Evolutionary conservation across 2,888 invertebrate genomes (phyloP), one percentile per base, ranked within the genome.

Genomic region (Oligia fasciuncula): DNA sequence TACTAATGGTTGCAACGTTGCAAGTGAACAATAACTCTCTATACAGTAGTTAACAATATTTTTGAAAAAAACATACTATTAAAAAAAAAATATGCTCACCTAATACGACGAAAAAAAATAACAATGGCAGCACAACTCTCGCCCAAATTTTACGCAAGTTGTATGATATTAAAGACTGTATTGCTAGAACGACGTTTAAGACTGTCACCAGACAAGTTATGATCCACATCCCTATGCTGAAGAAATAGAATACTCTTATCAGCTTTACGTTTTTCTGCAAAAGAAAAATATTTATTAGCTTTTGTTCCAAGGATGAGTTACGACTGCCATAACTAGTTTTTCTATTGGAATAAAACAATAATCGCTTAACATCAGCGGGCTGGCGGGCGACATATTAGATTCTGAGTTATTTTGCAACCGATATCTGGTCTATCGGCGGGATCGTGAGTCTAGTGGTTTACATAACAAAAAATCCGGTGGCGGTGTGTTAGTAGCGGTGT

Each of bases 221-320:
- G 19, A 81, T 13, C 60, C 70, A 83, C 60, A 81, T 40, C 40
- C 23, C 81, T 2, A 81, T 71, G 14, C 62, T 77, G 4, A 60
- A 0, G 54, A 62, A 23, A 40, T 83, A 81, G 60, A 62, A 83
- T 29, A 49, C 54, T 57, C 70, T 46, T 6, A 81, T 35, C 54
- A 62, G 29, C 54, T 46, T 62, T 29, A 57, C 19, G 40, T 83
- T 77, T 83, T 81, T 81, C 81, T 81, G 83, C n/a, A 66, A 79
- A 65, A 76, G 0, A 82, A 63, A 29, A 6, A 17, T n/a, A 14
- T 35, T 17, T 35, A 29, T 51, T 40, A 43, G 4, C 11, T 40
- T 35, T 66, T 35, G 17, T 57, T 17, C 14, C 11, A 14, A 8
- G 40, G 40, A 23, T 17, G 1, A 35, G 17, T 72, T 4, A 43